Evolutionary conservation across 2,797 vertebrate species (phyloP), one percentile per base, ranked within the genome.

Genomic region (Hyperoplus lanceolatus): DNA sequence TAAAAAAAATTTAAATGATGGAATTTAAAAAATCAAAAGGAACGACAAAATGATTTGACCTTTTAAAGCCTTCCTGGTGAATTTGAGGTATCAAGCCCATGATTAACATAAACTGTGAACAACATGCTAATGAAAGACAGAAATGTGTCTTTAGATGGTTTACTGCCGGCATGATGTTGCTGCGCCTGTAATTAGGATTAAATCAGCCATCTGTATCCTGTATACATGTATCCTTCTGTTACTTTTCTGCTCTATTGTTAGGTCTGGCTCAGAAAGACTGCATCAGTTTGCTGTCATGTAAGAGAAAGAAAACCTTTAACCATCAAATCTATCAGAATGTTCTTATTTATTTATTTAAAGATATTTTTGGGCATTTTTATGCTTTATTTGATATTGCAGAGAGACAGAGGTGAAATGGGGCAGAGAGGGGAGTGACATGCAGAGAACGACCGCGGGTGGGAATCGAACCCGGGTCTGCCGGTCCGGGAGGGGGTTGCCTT

Each of bases 81-180:
- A 80, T 77, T 61, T 0, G 3, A 67, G 63, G 49, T n/a, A 71
- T 75, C 54, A 71, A 5, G 49, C 59, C 2, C 41, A 73, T 73
- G 58, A 89, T 86, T 84, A 82, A 50, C 69, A 21, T 45, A 68
- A 80, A 82, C 43, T 15, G 42, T 67, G 0, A 77, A 72, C 54
- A 70, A 85, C 86, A 87, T 77, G 80, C 75, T 80, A 85, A 88
- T 85, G 78, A 89, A 82, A 77, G 72, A 70, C 43, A 77, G 45
- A 67, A 83, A 70, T 81, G 59, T 55, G 13, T 64, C 45, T 65
- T 77, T 36, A 4, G 41, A 80, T 21, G 50, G 48, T 89, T 84
- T 79, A 73, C 43, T 75, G 76, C 43, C 43, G 50, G 66, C 58
- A 12, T 56, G 45, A 80, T 79, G 72, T 77, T 79, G 50, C 59